Base-by-base conservation (phyloP, 1,140 invertebrate genomes). In the Tetramorium parvispinum region DNA sequence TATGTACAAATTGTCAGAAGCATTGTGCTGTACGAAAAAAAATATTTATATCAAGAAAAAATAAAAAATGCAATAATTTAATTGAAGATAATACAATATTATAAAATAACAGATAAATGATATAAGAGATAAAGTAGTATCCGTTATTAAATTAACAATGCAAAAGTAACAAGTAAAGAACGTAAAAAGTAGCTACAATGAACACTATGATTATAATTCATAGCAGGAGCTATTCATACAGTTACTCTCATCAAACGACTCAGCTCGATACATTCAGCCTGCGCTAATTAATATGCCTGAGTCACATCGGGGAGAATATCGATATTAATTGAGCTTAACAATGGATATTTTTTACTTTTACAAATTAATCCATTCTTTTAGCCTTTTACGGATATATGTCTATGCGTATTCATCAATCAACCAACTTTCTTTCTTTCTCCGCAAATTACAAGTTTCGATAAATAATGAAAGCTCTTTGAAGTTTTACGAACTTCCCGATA, bases 401-500 rank as follows among this genome's bases (percentile, higher is more conserved):
- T 27, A 66, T 21, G 68, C 55, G 46, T 78, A 65, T 65, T 76
- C 73, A 78, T 85, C 73, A 63, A 85, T 78, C 82, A 65, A 68
- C n/a, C 0, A 40, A 49, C 32, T 77, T 59, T 61, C 55, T 51
- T 85, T 78, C 61, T 59, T 70, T 43, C 32, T 46, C 55, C 53
- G 24, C 53, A 73, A 83, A 83, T 83, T 83, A 75, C 68, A 83
- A 83, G 79, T 83, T 73, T 75, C 79, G 68, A 83, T 83, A 83
- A 83, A 83, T 83, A 83, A 83, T 75, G 68, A 73, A 83, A 83
- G 53, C 40, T 59, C 53, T 83, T 83, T 83, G 79, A 83, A 83
- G 79, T 83, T 83, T 75, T 49, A 75, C 79, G 53, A 83, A 83
- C 79, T 83, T 78, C 21, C n/a, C 53, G 53, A 70, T 85, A n/a